These are phyloP conservation scores for Polietes domitor DNA, from an alignment of 2,888 invertebrate genomes.

Conservation along the genomic window DNA sequence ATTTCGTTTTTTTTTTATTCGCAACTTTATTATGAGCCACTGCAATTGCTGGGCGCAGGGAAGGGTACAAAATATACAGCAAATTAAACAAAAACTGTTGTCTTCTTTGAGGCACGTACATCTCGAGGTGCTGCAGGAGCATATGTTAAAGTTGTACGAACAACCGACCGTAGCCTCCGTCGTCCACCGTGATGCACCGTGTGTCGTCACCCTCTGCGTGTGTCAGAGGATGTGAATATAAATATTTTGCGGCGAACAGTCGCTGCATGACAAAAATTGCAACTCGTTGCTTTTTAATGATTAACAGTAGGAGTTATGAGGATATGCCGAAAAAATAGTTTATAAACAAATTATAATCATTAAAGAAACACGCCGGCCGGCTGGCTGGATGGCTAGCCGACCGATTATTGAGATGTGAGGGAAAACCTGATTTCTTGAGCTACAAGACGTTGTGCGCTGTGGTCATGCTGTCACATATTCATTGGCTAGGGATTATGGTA, in stretches of 20 bases:
- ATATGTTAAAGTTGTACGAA: constrained; percentile 59
- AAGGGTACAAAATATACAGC: constrained; percentile 15
- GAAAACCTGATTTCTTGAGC: background rate
- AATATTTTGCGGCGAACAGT: constrained; percentile 29
- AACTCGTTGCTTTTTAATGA: constrained; percentile 62
- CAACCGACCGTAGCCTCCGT: constrained; percentile 44
- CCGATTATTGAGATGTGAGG: constrained; percentile 1
- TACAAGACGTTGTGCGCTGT: background rate
- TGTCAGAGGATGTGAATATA: constrained; percentile 51
- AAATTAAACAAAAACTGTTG: constrained; percentile 38
- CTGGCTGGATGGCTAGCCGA: too few relatives aligned
- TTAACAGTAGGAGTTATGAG: constrained; percentile 66
- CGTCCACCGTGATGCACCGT: constrained; percentile 48
- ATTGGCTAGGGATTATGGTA: background rate
- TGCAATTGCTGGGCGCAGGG: constrained; percentile 42
- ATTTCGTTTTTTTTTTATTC: constrained; percentile 47
- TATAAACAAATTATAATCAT: constrained; percentile 32
- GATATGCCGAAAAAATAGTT: constrained; percentile 45
- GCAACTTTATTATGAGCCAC: constrained; percentile 42
- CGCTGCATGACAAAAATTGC: constrained; percentile 23
- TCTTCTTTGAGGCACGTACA: constrained; percentile 59
- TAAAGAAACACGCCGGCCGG: constrained; percentile 33
- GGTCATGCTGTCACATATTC: constrained; percentile 3
- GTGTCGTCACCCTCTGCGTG: constrained; percentile 64
- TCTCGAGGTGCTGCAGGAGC: constrained; percentile 64